Evolutionary conservation across 2,888 invertebrate species (phyloP).

Genomic region (Euzetes globulus): DNA sequence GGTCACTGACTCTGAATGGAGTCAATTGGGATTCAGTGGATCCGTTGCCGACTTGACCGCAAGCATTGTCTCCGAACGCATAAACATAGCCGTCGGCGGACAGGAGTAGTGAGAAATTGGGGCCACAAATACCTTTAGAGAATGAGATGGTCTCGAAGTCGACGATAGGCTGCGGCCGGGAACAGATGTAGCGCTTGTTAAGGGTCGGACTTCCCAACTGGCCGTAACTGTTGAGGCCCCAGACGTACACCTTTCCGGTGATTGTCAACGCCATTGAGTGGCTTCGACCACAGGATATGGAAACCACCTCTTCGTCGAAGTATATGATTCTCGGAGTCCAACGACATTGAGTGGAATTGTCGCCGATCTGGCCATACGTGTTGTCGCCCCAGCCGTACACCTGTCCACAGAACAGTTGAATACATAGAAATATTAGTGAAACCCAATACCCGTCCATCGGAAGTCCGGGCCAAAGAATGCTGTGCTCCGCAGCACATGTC

Average conservation of each 20-base stretch:
- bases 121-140: background rate
- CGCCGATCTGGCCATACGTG: background rate
- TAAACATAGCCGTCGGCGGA: background rate
- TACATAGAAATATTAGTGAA: too few species aligned
- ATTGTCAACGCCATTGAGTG: background rate
- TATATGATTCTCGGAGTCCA: background rate
- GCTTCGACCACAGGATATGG: background rate
- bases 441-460: too few species aligned
- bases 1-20: too few species aligned
- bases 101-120: background rate
- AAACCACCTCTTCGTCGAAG: background rate
- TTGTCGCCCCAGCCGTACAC: background rate
- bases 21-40: too few species aligned
- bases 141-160: background rate
- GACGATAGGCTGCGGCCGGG: background rate
- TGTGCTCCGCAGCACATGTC: too few species aligned
- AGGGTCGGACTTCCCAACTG: background rate
- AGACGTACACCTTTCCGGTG: background rate
- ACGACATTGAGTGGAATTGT: background rate
- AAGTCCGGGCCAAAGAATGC: too few species aligned
- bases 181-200: background rate
- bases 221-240: background rate
- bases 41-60: background rate
- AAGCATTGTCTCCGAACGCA: background rate
- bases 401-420: too few species aligned